These are phyloP conservation scores for Petrolisthes cinctipes DNA, from an alignment of 2,888 invertebrate genomes.

Conservation along the genomic window DNA sequence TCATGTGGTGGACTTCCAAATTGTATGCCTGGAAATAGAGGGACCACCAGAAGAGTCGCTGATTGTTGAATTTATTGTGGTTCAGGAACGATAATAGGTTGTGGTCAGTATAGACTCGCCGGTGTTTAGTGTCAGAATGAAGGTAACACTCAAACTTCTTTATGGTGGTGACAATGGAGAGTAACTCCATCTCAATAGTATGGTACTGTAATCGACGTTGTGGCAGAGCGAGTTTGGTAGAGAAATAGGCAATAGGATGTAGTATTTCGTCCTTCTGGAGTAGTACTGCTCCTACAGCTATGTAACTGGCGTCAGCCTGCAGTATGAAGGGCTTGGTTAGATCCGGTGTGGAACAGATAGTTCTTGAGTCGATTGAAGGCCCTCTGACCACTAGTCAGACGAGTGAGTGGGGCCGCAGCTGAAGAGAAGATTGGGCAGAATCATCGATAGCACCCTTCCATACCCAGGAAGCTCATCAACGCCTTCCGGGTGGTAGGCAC, in stretches of 20 bases:
- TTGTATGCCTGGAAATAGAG: no score
- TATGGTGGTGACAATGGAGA: not conserved
- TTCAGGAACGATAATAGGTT: conserved; percentile 11
- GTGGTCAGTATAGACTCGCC: conserved; percentile 12
- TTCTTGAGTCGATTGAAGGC: no score
- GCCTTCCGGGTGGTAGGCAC: not conserved
- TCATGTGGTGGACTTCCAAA: no score
- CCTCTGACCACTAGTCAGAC: not conserved
- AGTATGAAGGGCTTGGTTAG: not conserved
- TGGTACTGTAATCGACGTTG: not conserved
- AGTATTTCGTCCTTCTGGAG: conserved; percentile 4
- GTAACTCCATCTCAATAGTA: conserved; percentile 29
- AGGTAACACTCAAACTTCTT: not conserved
- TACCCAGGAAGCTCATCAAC: not conserved
- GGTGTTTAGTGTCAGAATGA: not conserved
- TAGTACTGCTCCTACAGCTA: conserved; percentile 19
- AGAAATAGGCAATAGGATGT: not conserved
- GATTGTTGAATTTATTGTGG: not conserved
- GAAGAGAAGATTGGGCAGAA: conserved; percentile 3
- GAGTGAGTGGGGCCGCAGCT: not conserved
- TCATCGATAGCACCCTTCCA: not conserved
- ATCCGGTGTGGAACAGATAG: not conserved
- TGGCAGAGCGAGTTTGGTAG: not conserved
- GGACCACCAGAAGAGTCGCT: not conserved
- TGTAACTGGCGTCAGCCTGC: conserved; percentile 6